These are phyloP conservation scores for Acipenser transmontanus DNA, from an alignment of 2,797 vertebrate genomes.

Conservation along the genomic window DNA sequence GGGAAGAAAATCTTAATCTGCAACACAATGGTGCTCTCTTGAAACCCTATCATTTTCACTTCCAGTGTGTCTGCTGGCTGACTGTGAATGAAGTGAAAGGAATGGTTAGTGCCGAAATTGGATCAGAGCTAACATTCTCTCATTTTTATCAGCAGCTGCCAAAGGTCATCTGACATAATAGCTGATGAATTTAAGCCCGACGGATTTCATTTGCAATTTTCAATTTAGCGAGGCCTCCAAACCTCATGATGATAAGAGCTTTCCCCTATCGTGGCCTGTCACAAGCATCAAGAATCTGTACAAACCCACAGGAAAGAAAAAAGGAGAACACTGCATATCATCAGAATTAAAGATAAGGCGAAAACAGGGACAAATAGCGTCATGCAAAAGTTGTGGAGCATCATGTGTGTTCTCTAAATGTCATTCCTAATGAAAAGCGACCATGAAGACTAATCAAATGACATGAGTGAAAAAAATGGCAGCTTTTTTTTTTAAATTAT, in stretches of 20 bases:
- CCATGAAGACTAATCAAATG: conserved; percentile 61
- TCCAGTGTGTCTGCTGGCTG: conserved; percentile 81
- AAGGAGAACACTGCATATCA: conserved; percentile 67
- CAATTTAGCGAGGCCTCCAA: conserved; percentile 90
- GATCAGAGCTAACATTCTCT: conserved; percentile 95
- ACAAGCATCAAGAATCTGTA: conserved; percentile 91
- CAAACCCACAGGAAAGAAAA: conserved; percentile 69
- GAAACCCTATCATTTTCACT: conserved; percentile 99
- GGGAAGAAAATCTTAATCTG: conserved; percentile 98
- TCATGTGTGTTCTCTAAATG: conserved; percentile 69
- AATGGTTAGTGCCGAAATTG: conserved; percentile 92
- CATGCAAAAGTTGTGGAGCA: conserved; percentile 59
- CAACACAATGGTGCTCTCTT: conserved; percentile 92
- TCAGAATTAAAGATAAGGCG: conserved; percentile 74
- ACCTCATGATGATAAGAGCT: conserved; percentile 92
- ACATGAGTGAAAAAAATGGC: conserved; percentile 31
- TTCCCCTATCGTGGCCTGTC: conserved; percentile 93
- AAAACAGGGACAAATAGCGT: conserved; percentile 61
- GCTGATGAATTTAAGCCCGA: conserved; percentile 95
- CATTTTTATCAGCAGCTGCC: conserved; percentile 96
- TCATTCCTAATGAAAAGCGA: conserved; percentile 66
- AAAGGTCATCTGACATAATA: conserved; percentile 99
- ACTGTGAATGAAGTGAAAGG: conserved; percentile 86
- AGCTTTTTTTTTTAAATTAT: conserved; percentile 15
- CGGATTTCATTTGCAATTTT: conserved; percentile 99